Percentiles rank a stretch among this genome's conserved stretches.
Conservation (phyloP, 1,140 invertebrate species). For the Drosophila serrata region DNA sequence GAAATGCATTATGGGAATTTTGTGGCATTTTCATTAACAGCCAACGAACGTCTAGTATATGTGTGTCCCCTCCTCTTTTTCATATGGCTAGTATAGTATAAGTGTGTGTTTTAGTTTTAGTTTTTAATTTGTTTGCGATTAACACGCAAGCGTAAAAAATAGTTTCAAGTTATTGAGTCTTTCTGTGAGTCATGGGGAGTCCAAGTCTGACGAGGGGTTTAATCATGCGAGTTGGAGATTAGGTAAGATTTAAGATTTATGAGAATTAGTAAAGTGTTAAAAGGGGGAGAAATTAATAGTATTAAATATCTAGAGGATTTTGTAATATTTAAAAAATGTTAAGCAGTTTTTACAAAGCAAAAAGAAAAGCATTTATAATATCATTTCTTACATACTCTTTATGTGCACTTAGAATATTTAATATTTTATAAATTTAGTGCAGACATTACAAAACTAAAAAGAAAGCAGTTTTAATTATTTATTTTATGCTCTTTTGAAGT, state of each 20-base stretch:
- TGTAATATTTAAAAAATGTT: not conserved
- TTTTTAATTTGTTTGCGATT: slow-evolving; percentile 80
- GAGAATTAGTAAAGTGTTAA: not conserved
- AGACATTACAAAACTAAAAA: too few relatives aligned
- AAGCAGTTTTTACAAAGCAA: too few relatives aligned
- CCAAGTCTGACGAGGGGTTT: not conserved
- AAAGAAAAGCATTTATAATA: too few relatives aligned
- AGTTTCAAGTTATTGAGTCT: slow-evolving; percentile 27
- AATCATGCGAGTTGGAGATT: slow-evolving; percentile 8
- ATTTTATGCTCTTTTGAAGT: not conserved
- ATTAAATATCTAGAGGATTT: not conserved
- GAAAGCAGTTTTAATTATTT: too few relatives aligned
- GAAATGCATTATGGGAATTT: slow-evolving; percentile 83
- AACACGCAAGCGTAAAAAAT: slow-evolving; percentile 71
- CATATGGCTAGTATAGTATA: slow-evolving; percentile 1
- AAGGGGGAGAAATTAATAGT: not conserved
- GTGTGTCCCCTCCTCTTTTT: slow-evolving; percentile 13
- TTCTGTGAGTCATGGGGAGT: slow-evolving; percentile 32
- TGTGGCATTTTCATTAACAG: slow-evolving; percentile 84
- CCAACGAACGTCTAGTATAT: slow-evolving; percentile 22
- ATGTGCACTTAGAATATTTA: too few relatives aligned
- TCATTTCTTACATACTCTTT: too few relatives aligned
- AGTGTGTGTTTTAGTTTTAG: slow-evolving; percentile 29
- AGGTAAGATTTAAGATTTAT: slow-evolving; percentile 37
- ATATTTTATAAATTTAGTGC: too few relatives aligned